Base-by-base conservation (phyloP, 2,888 invertebrate species). In the Ariolimax columbianus region DNA sequence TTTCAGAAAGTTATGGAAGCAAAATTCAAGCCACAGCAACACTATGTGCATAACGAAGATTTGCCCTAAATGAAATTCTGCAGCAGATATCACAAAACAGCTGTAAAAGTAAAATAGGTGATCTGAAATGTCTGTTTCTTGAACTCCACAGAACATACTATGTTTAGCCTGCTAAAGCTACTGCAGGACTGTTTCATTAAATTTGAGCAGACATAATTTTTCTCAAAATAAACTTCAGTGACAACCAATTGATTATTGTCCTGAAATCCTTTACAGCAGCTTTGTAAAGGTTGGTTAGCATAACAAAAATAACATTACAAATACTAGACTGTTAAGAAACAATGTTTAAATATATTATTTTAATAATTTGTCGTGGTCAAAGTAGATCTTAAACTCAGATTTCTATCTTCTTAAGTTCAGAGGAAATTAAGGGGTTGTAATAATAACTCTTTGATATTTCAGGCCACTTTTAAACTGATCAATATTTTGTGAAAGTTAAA, bases 181-280 rank as follows among this genome's bases (percentile, higher is more conserved):
- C 30, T 66, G 66, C 33, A 66, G 14, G 4, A 23, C n/a, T 66
- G 19, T n/a, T n/a, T n/a, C n/a, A 0, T 43, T 9, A 47, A n/a
- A n/a, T 40, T 30, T 73, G n/a, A 73, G 72, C 72, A 75, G 51
- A 75, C 11, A 14, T 47, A 14, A 30, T 43, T 6, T 19, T 75
- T 75, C 14, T 14, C 40, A 11, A 63, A 59, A 55, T 23, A 78
- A 40, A 59, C 26, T 59, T 4, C 59, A 78, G 63, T 63, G 36
- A 63, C 36, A 59, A 77, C 11, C 77, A 26, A n/a, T 77, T 33
- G 59, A 40, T 38, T 59, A 23, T 6, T 30, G 47, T 79, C 68
- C 66, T 79, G 43, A 79, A 79, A 47, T 36, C 59, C 26, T 77
- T 66, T 7, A n/a, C 79, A 79, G 79, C 79, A 79, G 79, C 43